Percentiles rank a stretch among this genome's conserved stretches.
phyloP scores from a whole-genome alignment of 2,113 vertebrate species.

The Cottus gobio region DNA sequence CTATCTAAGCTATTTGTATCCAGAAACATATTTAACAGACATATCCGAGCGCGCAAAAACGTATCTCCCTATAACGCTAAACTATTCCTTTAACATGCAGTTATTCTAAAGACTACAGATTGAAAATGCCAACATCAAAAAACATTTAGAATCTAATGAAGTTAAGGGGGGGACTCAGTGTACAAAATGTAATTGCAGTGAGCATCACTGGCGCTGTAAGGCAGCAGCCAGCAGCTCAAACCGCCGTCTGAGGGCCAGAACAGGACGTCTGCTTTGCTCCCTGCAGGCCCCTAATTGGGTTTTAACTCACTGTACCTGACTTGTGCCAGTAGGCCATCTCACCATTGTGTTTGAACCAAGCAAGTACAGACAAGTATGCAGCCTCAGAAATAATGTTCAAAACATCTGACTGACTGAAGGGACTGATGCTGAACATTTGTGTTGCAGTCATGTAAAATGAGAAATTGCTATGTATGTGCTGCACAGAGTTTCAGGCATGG shows the following conservation, averaged over 20 bases:
- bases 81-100: neutral
- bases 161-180: neutral
- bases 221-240: neutral
- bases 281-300: constrained; percentile 26
- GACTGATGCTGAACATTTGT: neutral
- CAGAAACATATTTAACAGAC: too few species aligned
- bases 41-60: neutral
- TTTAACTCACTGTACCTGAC: constrained; percentile 16
- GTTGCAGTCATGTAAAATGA: neutral
- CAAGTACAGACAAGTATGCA: neutral
- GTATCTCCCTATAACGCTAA: neutral
- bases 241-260: neutral
- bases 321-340: neutral
- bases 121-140: neutral
- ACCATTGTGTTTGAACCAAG: neutral
- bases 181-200: constrained; percentile 6
- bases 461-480: neutral
- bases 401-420: neutral
- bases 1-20: too few species aligned
- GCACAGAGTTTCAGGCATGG: neutral
- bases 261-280: constrained; percentile 2
- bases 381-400: neutral
- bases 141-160: neutral
- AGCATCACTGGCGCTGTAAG: neutral
- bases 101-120: neutral